Evolutionary conservation across 2,113 vertebrate genomes (phyloP), one percentile per base, ranked within the genome.

Genomic region (Macroglossus sobrinus): DNA sequence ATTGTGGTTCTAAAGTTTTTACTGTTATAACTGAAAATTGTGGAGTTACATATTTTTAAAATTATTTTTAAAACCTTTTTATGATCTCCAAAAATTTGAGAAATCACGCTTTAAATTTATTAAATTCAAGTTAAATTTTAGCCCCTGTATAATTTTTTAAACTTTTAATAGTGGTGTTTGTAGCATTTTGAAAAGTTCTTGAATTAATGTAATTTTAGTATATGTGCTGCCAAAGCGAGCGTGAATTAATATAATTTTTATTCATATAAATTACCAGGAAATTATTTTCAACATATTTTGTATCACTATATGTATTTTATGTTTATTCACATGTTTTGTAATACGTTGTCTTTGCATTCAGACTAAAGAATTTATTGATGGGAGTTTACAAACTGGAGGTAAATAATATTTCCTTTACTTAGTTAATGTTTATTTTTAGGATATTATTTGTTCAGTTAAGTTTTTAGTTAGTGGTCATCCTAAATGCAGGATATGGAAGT

Each of bases 291-390:
- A 2, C 84, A 50, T 38, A 47, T 96, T 93, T 91, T 94, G 21
- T 90, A 68, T 89, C 19, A 33, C 18, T 71, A 0, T 79, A 50
- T 81, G 13, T 64, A 43, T 80, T 55, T 84, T 87, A 30, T 45
- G 3, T 85, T 85, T 80, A 68, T 78, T 72, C 26, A 22, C 13
- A 38, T 97, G 94, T 91, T 89, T 94, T 89, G 28, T 95, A 94
- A 95, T 33, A 68, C n/a, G 35, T 64, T 78, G 86, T 91, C 61
- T 95, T 97, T 90, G 40, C 89, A 96, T 97, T 87, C 84, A 99
- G 99, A 99, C 99, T 97, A 99, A 99, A 99, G 99, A 99, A 98
- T 99, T 99, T 99, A 99, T 99, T 98, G 99, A 99, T 98, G 99
- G 99, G 98, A 99, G 99, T 99, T 99, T 99, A 99, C 99, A 99